Evolutionary conservation across 2,797 vertebrate species (phyloP).

Genomic region (Malacoraja senta): DNA sequence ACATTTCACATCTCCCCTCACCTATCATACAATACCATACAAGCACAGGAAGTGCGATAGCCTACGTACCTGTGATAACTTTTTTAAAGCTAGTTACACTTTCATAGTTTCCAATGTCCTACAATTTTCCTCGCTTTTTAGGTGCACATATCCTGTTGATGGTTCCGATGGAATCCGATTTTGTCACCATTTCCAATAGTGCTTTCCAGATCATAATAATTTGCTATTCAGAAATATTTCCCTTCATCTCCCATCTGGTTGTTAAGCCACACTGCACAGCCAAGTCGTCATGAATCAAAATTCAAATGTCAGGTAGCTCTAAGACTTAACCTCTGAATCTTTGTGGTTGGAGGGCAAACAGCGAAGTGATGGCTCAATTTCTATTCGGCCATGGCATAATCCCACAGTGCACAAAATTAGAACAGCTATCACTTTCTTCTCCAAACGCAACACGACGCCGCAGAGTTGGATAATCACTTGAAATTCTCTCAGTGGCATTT

Average conservation of each 20-base stretch:
- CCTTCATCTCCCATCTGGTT: background rate
- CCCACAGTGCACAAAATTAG: background rate
- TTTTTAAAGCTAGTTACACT: background rate
- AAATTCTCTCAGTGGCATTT: background rate
- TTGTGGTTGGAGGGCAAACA: background rate
- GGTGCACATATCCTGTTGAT: background rate
- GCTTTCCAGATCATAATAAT: background rate
- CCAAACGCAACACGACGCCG: background rate
- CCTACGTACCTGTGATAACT: too few species aligned
- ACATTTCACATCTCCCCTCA: background rate
- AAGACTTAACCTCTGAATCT: background rate
- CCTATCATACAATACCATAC: background rate
- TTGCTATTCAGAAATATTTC: background rate
- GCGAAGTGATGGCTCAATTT: background rate
- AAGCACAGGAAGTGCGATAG: background rate
- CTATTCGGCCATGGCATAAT: background rate
- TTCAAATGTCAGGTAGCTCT: background rate
- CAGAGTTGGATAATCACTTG: background rate
- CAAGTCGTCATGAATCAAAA: background rate
- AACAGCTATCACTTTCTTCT: background rate
- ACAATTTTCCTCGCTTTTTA: background rate
- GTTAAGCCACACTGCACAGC: background rate
- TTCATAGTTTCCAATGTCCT: background rate
- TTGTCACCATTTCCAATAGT: background rate
- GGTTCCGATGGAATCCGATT: background rate